Evolutionary conservation across 2,888 invertebrate species (phyloP).

Genomic region (Orthonevra nobilis): DNA sequence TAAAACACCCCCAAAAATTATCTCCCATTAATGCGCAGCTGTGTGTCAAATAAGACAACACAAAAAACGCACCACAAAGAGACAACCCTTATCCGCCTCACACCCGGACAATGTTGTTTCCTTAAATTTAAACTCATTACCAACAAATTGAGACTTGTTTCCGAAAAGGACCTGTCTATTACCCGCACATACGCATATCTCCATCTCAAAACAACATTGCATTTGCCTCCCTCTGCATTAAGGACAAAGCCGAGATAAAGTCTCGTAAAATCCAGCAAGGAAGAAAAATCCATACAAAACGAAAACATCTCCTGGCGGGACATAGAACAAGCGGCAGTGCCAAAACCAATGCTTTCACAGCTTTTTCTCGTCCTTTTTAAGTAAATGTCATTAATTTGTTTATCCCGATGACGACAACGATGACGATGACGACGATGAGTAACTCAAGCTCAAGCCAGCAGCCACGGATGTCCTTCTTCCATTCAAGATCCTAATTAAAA

Average conservation of each 20-base stretch:
- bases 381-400: constrained; percentile 66
- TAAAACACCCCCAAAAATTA: no score
- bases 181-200: constrained; percentile 1
- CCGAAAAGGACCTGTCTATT: constrained; percentile 49
- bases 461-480: constrained; percentile 28
- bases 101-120: constrained; percentile 50
- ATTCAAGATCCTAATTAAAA: constrained; percentile 63
- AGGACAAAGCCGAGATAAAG: constrained; percentile 13
- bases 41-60: no score
- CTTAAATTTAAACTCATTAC: constrained; percentile 61
- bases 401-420: constrained; percentile 45
- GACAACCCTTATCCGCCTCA: no score
- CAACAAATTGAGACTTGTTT: constrained; percentile 61
- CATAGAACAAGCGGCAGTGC: constrained; percentile 30
- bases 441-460: constrained; percentile 3
- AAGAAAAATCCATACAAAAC: neutral
- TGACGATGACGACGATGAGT: no score
- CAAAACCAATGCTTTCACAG: constrained; percentile 29
- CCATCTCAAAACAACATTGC: neutral
- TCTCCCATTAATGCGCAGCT: no score
- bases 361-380: constrained; percentile 58
- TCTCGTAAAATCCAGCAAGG: neutral
- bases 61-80: no score
- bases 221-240: constrained; percentile 14
- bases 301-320: constrained; percentile 6